Base-by-base conservation (phyloP, 1,140 invertebrate species). In the Cotesia chilonis region DNA sequence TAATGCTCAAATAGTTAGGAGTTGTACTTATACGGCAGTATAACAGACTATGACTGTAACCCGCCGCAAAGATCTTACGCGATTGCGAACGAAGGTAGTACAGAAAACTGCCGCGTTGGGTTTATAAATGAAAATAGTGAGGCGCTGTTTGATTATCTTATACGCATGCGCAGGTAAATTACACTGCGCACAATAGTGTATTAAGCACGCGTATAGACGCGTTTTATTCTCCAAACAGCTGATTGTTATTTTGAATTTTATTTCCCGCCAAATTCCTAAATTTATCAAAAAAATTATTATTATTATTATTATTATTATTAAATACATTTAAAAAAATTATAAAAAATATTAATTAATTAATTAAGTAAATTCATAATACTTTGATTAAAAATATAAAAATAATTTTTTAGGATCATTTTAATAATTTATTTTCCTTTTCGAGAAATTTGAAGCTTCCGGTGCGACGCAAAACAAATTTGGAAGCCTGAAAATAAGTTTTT, bases 361-460 rank as follows among this genome's bases (percentile, higher is more conserved):
- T 10, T 17, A 35, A 60, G 59, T 36, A 60, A 28, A 35, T 5
- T 6, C 0, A 38, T 12, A 64, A 41, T 37, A 41, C 12, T 64
- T 41, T 37, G 37, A 37, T 12, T 20, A 4, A 41, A n/a, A 66
- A 17, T 20, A 66, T 5, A 17, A 20, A 47, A 14, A 47, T 66
- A 64, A 4, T 17, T 36, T 14, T 51, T 17, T 60, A 52, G 7
- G 17, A 3, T 59, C n/a, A 54, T 60, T 28, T 54, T 47, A 20
- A 17, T n/a, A 12, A 37, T 38, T 61, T 59, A 35, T 80, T 81
- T 64, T 81, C 80, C 52, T 81, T 81, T 41, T 80, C 79, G 12
- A 51, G 47, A 2, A 37, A 7, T 35, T 68, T 73, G 17, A 28
- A 68, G 9, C 41, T 60, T 57, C 51, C 52, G 51, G 69, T 70